Percentiles rank a stretch among this genome's conserved stretches.
phyloP scores from a whole-genome alignment of 2,113 vertebrate species.

The Edolisoma coerulescens region DNA sequence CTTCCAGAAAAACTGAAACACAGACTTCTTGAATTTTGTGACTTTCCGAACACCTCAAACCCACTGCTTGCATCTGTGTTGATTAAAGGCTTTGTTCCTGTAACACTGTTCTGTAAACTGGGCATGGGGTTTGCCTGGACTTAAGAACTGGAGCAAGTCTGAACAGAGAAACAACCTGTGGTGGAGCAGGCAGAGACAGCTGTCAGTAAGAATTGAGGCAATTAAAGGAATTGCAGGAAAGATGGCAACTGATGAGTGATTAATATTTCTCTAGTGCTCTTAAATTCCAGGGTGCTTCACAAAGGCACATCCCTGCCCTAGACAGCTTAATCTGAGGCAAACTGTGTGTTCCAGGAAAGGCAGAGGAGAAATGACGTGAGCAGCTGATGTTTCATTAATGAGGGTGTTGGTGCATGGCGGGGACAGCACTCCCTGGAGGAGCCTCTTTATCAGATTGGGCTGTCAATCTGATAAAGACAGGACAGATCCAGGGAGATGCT shows the following conservation, averaged over 20 bases:
- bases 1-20: background rate
- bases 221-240: background rate
- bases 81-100: background rate
- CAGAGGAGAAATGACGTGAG: background rate
- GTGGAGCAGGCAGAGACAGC: background rate
- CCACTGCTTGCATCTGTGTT: background rate
- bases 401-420: background rate
- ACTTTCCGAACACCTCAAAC: background rate
- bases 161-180: background rate
- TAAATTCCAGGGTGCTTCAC: background rate
- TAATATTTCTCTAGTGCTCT: conserved; percentile 11
- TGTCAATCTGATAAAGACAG: background rate
- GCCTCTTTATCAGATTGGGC: background rate
- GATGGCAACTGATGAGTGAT: background rate
- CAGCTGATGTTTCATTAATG: background rate
- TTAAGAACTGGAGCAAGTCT: background rate
- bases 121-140: background rate
- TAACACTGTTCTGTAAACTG: background rate
- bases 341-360: background rate
- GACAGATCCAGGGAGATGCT: background rate
- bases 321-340: background rate
- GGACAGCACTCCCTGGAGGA: background rate
- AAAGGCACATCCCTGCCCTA: background rate
- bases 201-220: background rate
- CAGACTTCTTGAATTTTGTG: background rate